Evolutionary conservation across 2,888 invertebrate genomes (phyloP).

Genomic region (Cephus pulcher): DNA sequence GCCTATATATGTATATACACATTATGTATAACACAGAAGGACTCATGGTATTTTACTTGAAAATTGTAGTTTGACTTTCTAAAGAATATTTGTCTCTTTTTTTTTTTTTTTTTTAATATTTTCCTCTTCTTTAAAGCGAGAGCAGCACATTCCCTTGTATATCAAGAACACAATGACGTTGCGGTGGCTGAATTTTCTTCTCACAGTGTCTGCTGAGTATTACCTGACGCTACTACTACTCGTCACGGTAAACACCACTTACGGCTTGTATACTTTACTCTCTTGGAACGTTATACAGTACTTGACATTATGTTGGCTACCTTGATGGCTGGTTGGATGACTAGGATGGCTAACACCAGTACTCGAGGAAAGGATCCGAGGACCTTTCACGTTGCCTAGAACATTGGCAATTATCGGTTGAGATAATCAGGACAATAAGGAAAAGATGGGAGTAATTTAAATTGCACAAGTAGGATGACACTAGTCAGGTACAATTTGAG

Average conservation of each 20-base stretch:
- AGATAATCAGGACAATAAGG: too few relatives aligned
- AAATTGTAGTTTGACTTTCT: background rate
- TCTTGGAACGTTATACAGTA: background rate
- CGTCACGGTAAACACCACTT: background rate
- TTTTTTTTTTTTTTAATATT: background rate
- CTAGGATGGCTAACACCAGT: background rate
- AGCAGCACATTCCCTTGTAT: constrained; percentile 11
- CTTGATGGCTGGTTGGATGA: background rate
- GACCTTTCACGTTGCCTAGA: background rate
- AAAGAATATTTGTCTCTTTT: background rate
- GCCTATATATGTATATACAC: background rate
- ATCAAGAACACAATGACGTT: constrained; percentile 21
- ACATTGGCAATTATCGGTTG: background rate
- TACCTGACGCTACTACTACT: background rate
- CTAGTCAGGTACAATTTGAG: background rate
- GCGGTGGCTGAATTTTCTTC: constrained; percentile 21
- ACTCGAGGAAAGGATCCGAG: background rate
- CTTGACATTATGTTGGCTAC: background rate
- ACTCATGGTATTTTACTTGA: background rate
- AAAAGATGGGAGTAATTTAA: too few relatives aligned
- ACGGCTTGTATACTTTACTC: background rate
- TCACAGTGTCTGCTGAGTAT: background rate
- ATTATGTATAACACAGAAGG: background rate
- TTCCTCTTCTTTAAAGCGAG: background rate
- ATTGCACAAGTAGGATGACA: too few relatives aligned